Percentiles rank a stretch among this genome's conserved stretches.
phyloP scores from a whole-genome alignment of 2,797 vertebrate genomes.

The Atherinosoma microstoma region DNA sequence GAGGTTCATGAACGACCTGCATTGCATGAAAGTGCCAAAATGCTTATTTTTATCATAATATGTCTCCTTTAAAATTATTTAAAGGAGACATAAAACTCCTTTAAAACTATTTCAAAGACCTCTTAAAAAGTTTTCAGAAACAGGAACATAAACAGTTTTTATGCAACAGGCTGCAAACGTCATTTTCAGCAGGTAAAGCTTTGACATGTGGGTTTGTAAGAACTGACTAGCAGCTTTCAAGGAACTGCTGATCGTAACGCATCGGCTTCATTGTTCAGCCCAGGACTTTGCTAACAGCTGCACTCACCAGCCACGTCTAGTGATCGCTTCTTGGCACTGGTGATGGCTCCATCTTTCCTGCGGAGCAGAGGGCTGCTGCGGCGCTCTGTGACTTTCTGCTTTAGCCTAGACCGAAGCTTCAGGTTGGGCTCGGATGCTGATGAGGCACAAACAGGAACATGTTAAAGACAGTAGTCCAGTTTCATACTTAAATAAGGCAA shows the following conservation, averaged over 20 bases:
- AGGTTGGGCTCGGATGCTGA: constrained; percentile 97
- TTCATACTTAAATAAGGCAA: neutral
- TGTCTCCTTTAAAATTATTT: too few relatives aligned
- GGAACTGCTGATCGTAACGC: neutral
- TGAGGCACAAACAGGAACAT: neutral
- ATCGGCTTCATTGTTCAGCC: neutral
- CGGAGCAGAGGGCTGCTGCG: constrained; percentile 95
- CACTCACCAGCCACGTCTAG: constrained; percentile 90
- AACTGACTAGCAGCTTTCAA: neutral
- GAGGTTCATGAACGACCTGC: too few relatives aligned
- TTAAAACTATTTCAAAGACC: too few relatives aligned
- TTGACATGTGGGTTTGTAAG: neutral
- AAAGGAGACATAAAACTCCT: too few relatives aligned
- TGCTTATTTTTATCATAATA: too few relatives aligned
- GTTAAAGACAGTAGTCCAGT: neutral
- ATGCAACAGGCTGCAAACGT: neutral
- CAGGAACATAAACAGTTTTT: neutral
- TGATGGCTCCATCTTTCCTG: constrained; percentile 91
- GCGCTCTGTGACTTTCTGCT: constrained; percentile 97
- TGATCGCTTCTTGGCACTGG: constrained; percentile 92
- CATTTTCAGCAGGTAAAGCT: neutral
- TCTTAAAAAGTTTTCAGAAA: too few relatives aligned
- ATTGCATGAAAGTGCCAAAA: too few relatives aligned
- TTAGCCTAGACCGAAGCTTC: constrained; percentile 94
- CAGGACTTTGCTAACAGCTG: too few relatives aligned